Base-by-base conservation (phyloP, 64 coral and sea anemone species). In the Acropora yongei region DNA sequence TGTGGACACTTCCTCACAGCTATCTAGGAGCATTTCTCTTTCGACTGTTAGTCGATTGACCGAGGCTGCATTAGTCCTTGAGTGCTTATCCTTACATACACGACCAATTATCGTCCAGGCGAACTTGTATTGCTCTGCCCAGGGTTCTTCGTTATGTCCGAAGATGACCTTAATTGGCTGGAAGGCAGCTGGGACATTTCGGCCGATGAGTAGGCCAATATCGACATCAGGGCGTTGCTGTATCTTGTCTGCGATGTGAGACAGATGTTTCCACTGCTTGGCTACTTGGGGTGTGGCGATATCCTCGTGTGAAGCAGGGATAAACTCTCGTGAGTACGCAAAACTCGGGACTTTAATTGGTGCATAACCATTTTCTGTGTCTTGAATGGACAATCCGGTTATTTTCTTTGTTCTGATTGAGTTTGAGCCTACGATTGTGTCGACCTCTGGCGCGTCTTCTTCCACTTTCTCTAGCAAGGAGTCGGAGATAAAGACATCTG, bases 121-220 rank as follows among this genome's bases (percentile, higher is more conserved):
- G 48, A 90, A 90, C 77, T 90, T 90, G 66, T 90, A 90, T 45
- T 90, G 19, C 47, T 90, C 89, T 49, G 78, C 77, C 89, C 89
- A 80, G 42, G 77, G 78, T 65, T 90, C 89, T 11, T 90, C 45
- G 16, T 68, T 41, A 8, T 60, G 72, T 7, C 77, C 89, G 46
- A 39, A 72, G 19, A 90, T 90, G 17, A 82, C 18, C 44, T 80
- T 75, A 39, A 83, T 83, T 58, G 68, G 69, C 20, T 65, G 50
- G 80, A 84, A 84, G 68, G 80, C 79, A 43, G 69, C 48, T 47
- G 66, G 90, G 19, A 91, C 79, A 20, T 91, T 91, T 3, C 89
- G 79, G n/a, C 79, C 89, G 39, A 91, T 91, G 13, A 91, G 89
- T 49, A 91, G 53, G 3, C 66, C 89, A 18, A 91, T 81, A 9